Percentiles rank a stretch among this genome's conserved stretches.
phyloP scores from a whole-genome alignment of 2,113 vertebrate genomes.

The Sarotherodon lohbergeri region DNA sequence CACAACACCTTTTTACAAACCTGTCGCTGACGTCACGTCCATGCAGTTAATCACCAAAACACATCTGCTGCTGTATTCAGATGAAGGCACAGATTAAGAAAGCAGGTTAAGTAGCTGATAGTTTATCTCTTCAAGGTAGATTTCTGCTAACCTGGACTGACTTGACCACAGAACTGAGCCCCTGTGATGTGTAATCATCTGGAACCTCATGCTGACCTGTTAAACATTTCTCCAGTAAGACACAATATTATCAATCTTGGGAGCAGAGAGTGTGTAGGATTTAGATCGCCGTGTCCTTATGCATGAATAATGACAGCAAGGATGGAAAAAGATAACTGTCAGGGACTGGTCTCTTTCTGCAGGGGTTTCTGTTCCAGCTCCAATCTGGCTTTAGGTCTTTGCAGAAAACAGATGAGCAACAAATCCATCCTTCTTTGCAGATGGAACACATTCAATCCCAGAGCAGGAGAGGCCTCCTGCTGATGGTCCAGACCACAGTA shows the following conservation, averaged over 20 bases:
- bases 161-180: background rate
- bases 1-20: background rate
- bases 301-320: background rate
- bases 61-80: background rate
- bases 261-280: background rate
- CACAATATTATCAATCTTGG: background rate
- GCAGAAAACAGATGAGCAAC: background rate
- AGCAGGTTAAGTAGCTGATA: background rate
- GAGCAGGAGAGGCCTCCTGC: background rate
- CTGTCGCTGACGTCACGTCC: background rate
- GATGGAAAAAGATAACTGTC: background rate
- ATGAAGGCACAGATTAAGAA: conserved; percentile 18
- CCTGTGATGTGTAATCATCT: background rate
- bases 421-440: background rate
- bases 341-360: background rate
- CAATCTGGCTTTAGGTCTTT: background rate
- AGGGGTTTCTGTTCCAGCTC: background rate
- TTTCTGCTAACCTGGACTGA: conserved; percentile 22
- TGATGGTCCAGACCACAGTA: background rate
- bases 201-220: background rate
- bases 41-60: background rate
- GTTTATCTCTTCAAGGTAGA: conserved; percentile 47
- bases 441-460: background rate
- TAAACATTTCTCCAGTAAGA: background rate
- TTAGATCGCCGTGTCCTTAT: background rate